Conservation (phyloP, 2,888 invertebrate species). For the Neoaliturus tenellus region DNA sequence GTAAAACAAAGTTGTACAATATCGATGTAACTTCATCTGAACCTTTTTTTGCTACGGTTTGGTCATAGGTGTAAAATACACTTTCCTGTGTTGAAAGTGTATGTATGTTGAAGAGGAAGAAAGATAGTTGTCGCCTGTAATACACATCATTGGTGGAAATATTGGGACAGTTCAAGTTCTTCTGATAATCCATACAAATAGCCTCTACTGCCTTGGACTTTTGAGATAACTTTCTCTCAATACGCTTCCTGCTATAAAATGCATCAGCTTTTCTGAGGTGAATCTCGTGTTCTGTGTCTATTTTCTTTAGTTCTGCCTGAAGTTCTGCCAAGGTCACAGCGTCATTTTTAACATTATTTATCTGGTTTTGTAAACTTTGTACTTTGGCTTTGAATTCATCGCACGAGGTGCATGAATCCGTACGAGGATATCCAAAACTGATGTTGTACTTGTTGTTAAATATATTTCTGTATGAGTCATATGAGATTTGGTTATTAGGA, state of each 20-base stretch:
- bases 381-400: constrained; percentile 21
- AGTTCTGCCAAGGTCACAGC: not conserved
- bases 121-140: constrained; percentile 41
- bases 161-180: constrained; percentile 42
- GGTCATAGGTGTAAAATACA: constrained; percentile 40
- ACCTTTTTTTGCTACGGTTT: constrained; percentile 44
- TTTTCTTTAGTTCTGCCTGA: not conserved
- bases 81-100: not conserved
- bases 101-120: constrained; percentile 48
- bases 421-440: constrained; percentile 48
- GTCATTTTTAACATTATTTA: constrained; percentile 25
- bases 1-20: constrained; percentile 19
- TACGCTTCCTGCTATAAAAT: constrained; percentile 33
- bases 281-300: not conserved
- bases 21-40: constrained; percentile 46
- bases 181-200: constrained; percentile 49
- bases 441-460: constrained; percentile 39
- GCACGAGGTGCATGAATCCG: constrained; percentile 49
- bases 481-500: not conserved
- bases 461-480: constrained; percentile 42
- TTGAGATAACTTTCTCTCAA: constrained; percentile 17
- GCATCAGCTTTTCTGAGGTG: not conserved
- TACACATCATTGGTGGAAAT: constrained; percentile 53
- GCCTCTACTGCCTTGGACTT: not conserved
- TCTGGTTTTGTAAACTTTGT: not conserved